Evolutionary conservation across 2,113 vertebrate species (phyloP).

Genomic region (Plestiodon gilberti): DNA sequence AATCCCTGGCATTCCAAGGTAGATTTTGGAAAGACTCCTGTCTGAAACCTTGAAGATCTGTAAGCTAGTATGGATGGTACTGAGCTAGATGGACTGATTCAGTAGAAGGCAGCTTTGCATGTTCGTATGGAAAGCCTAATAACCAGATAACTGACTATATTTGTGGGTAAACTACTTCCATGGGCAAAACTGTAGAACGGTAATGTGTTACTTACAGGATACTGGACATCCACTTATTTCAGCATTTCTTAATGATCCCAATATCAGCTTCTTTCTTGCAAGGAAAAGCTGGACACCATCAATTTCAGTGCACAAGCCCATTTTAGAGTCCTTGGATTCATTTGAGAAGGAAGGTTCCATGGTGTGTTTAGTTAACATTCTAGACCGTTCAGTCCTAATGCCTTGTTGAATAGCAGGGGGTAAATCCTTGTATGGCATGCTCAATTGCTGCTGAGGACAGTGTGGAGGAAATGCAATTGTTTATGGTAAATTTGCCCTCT

Average conservation of each 20-base stretch:
- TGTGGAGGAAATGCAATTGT: slow-evolving; percentile 37
- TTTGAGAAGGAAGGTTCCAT: background rate
- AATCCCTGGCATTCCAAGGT: too few species aligned
- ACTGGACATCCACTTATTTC: too few species aligned
- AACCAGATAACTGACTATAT: background rate
- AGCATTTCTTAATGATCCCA: too few species aligned
- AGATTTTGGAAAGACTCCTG: too few species aligned
- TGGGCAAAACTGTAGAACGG: background rate
- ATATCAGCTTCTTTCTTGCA: too few species aligned
- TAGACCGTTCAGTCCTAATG: background rate
- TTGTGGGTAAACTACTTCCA: background rate
- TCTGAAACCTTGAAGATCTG: too few species aligned
- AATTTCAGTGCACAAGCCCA: background rate
- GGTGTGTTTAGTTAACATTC: slow-evolving; percentile 13
- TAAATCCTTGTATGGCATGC: slow-evolving; percentile 2
- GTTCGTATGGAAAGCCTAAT: too few species aligned
- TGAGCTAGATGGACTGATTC: background rate
- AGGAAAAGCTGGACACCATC: fast-evolving
- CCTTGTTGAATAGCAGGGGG: slow-evolving; percentile 6
- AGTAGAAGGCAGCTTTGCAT: background rate
- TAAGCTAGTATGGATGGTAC: too few species aligned
- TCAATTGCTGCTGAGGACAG: slow-evolving; percentile 44
- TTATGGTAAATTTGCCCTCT: slow-evolving; percentile 53
- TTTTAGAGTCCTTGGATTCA: slow-evolving; percentile 16
- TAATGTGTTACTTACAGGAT: background rate